Percentiles rank a stretch among this genome's conserved stretches.
These are phyloP conservation scores for Helicoverpa zea DNA, from an alignment of 1,140 invertebrate genomes.

Conservation along the genomic window DNA sequence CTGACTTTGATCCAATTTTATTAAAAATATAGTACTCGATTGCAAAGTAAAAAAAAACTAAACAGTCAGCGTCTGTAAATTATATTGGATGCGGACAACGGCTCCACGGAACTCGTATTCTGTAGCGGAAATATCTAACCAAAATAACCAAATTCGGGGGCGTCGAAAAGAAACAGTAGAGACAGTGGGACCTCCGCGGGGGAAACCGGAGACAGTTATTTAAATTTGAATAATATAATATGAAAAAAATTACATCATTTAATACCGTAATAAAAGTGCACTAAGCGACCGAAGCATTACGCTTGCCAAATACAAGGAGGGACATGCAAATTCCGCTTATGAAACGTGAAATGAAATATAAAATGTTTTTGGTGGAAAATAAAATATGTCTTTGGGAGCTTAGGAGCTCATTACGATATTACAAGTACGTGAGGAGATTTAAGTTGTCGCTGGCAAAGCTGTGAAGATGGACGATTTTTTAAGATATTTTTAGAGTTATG, in stretches of 20 bases:
- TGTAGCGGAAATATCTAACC: conserved; percentile 72
- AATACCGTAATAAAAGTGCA: conserved; percentile 88
- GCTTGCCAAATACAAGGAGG: conserved; percentile 82
- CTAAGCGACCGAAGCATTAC: conserved; percentile 86
- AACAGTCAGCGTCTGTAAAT: neutral
- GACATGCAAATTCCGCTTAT: conserved; percentile 83
- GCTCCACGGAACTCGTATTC: conserved; percentile 32
- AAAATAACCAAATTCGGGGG: conserved; percentile 82
- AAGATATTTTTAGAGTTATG: conserved; percentile 50
- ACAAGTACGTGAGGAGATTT: conserved; percentile 83
- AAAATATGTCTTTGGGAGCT: conserved; percentile 82
- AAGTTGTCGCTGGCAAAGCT: conserved; percentile 71
- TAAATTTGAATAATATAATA: conserved; percentile 88
- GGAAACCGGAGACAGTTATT: conserved; percentile 87
- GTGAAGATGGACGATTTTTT: conserved; percentile 71
- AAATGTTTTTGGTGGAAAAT: conserved; percentile 84
- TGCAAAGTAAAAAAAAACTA: neutral
- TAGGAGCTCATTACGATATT: conserved; percentile 84
- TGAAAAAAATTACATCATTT: conserved; percentile 88
- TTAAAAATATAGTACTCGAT: too few species aligned
- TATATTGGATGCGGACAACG: neutral
- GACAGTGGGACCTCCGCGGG: conserved; percentile 79
- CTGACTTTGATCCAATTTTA: too few species aligned
- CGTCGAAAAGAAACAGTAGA: conserved; percentile 82
- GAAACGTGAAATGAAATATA: conserved; percentile 87